These are phyloP conservation scores for Odontamblyopus rebecca DNA, from an alignment of 2,797 vertebrate species.

Conservation along the genomic window DNA sequence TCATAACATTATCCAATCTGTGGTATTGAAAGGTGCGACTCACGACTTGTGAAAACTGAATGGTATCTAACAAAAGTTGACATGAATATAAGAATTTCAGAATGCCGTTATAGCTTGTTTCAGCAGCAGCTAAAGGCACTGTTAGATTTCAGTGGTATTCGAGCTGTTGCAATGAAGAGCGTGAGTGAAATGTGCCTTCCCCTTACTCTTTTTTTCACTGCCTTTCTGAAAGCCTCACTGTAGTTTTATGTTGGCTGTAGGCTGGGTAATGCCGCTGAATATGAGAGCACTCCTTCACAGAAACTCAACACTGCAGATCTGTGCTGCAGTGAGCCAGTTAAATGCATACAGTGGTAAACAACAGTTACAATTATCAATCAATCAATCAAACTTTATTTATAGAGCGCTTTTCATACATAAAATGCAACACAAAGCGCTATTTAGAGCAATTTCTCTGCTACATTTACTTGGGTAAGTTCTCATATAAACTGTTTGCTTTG, in stretches of 20 bases:
- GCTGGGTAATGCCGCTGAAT: constrained; percentile 12
- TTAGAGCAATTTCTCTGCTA: neutral
- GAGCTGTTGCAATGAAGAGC: neutral
- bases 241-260: constrained; percentile 15
- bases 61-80: neutral
- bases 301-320: neutral
- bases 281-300: constrained; percentile 15
- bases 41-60: constrained; percentile 15
- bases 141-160: neutral
- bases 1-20: neutral
- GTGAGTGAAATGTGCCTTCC: constrained; percentile 1
- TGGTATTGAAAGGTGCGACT: neutral
- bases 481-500: neutral
- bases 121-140: neutral
- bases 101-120: neutral
- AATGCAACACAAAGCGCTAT: too few species aligned
- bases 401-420: too few species aligned
- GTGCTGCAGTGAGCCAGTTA: neutral
- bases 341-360: constrained; percentile 3
- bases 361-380: neutral
- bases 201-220: neutral
- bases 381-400: too few species aligned
- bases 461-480: neutral
- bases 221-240: constrained; percentile 14
- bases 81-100: neutral